Percentiles rank a stretch among this genome's conserved stretches.
Evolutionary conservation across 2,888 invertebrate genomes (phyloP).

Genomic region (Dyspetes luteomarginatus): DNA sequence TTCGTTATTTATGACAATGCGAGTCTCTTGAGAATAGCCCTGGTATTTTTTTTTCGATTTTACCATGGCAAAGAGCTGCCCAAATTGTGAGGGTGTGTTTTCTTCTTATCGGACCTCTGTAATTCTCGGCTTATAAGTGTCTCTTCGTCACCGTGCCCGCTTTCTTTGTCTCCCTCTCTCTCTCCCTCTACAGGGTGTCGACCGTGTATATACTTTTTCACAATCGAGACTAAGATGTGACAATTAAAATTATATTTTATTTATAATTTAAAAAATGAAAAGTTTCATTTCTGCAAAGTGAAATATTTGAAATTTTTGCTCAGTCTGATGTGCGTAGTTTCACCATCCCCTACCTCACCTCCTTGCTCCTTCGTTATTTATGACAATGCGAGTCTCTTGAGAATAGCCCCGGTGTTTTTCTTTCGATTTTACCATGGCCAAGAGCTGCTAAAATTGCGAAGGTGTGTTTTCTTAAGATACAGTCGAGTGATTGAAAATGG

Average conservation of each 20-base stretch:
- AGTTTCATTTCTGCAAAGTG: background rate
- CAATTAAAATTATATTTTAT: no score
- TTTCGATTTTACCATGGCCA: constrained; percentile 61
- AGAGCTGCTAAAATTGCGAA: constrained; percentile 1
- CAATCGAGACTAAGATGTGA: no score
- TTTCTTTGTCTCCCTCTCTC: no score
- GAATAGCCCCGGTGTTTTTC: constrained; percentile 67
- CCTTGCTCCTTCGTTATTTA: constrained; percentile 10
- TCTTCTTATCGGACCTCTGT: no score
- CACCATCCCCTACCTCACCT: background rate
- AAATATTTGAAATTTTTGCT: background rate
- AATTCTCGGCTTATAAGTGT: no score
- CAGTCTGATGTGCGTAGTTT: background rate
- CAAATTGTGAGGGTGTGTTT: constrained; percentile 21
- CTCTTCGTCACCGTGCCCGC: no score
- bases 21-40: background rate
- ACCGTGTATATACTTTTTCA: no score
- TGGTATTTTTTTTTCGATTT: constrained; percentile 71
- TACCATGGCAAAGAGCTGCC: constrained; percentile 20
- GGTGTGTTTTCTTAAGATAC: constrained; percentile 66
- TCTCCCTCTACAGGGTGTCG: no score
- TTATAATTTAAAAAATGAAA: background rate
- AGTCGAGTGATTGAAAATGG: background rate
- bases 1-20: constrained; percentile 21
- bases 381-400: background rate